Conservation (phyloP, 2,113 vertebrate species). For the Salvelinus namaycush region DNA sequence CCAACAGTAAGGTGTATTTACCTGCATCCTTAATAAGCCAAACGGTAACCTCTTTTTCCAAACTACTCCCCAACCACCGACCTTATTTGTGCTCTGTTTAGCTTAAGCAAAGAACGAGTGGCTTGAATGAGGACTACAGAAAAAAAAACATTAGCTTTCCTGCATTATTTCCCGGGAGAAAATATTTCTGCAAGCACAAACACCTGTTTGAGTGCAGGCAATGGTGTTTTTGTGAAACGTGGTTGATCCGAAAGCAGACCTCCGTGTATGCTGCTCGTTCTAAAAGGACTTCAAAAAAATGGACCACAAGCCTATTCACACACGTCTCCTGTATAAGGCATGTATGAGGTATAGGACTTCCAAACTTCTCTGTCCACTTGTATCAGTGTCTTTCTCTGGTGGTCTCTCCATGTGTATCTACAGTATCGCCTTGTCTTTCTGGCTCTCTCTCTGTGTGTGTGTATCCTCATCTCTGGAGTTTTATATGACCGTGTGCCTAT, state of each 20-base stretch:
- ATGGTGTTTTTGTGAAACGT: no score
- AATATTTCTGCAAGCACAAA: no score
- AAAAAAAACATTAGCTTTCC: no score
- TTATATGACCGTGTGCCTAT: background rate
- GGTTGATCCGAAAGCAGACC: no score
- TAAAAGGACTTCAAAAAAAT: no score
- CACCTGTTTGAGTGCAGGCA: no score
- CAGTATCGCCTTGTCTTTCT: background rate
- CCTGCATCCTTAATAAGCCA: slow-evolving; percentile 6
- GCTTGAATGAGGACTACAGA: no score
- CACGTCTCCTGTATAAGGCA: no score
- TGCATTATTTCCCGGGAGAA: no score
- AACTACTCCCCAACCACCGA: background rate
- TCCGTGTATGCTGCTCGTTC: no score
- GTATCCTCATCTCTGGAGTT: background rate
- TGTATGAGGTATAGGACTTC: background rate
- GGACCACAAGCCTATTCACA: no score
- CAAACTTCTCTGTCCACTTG: background rate
- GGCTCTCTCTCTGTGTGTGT: background rate
- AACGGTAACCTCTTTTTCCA: background rate
- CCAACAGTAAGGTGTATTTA: slow-evolving; percentile 1
- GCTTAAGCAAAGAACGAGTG: no score
- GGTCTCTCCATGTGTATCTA: background rate
- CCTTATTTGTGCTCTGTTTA: background rate
- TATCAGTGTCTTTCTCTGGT: background rate